These are phyloP conservation scores for Acromyrmex charruanus DNA, from an alignment of 1,140 invertebrate species.

Conservation along the genomic window DNA sequence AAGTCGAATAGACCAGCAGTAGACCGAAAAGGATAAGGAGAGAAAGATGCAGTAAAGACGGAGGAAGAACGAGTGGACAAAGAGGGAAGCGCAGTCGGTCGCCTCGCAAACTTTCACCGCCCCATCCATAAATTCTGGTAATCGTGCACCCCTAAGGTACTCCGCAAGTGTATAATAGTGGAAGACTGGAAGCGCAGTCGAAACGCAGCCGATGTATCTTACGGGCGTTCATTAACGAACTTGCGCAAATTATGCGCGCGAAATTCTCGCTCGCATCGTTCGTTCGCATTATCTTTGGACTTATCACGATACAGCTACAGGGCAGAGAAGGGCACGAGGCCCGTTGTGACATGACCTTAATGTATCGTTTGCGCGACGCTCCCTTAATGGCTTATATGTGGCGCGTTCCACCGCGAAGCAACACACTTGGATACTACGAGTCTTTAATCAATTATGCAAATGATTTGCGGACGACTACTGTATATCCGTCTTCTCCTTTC, in stretches of 20 bases:
- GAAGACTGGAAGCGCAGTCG: slow-evolving; percentile 24
- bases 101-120: slow-evolving; percentile 41
- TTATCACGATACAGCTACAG: slow-evolving; percentile 38
- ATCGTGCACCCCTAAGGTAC: slow-evolving; percentile 32
- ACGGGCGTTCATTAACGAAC: slow-evolving; percentile 48
- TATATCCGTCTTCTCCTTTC: slow-evolving; percentile 56
- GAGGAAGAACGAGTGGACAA: slow-evolving; percentile 7
- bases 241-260: slow-evolving; percentile 52
- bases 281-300: slow-evolving; percentile 4
- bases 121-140: slow-evolving; percentile 53
- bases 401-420: slow-evolving; percentile 25
- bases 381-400: slow-evolving; percentile 69
- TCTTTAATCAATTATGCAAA: slow-evolving; percentile 87
- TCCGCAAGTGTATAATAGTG: slow-evolving; percentile 2
- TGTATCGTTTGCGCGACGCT: slow-evolving; percentile 37
- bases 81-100: not conserved
- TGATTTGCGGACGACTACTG: slow-evolving; percentile 79
- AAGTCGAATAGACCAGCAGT: slow-evolving; percentile 3
- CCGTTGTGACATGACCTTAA: slow-evolving; percentile 58
- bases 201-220: slow-evolving; percentile 53
- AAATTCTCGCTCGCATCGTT: slow-evolving; percentile 44
- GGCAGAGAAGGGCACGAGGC: slow-evolving; percentile 1
- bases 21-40: slow-evolving; percentile 26
- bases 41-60: not conserved
- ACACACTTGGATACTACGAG: slow-evolving; percentile 64